Conservation (phyloP, 2,888 invertebrate species). For the Pheosia gnoma region DNA sequence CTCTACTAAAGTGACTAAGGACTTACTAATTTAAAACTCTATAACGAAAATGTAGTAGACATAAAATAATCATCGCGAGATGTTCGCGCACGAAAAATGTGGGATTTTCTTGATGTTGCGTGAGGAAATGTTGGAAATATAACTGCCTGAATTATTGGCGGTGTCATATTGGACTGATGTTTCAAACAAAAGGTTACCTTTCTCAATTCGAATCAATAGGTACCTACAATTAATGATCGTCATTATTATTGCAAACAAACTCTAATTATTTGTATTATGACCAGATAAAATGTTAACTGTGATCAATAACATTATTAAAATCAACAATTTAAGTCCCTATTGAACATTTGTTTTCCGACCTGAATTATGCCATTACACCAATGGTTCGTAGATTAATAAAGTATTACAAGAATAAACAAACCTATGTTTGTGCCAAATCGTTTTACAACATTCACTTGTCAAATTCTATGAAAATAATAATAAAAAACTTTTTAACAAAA, state of each 20-base stretch:
- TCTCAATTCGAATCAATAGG: slow-evolving; percentile 8
- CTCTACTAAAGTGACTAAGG: too few species aligned
- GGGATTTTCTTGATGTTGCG: slow-evolving; percentile 48
- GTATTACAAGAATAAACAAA: slow-evolving; percentile 13
- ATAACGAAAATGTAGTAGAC: too few species aligned
- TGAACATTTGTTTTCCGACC: too few species aligned
- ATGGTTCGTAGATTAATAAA: slow-evolving; percentile 2
- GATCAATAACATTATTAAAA: too few species aligned
- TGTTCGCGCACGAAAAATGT: slow-evolving; percentile 21
- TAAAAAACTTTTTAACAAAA: too few species aligned
- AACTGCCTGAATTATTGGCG: slow-evolving; percentile 67
- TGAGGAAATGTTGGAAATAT: slow-evolving; percentile 71
- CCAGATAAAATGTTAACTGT: too few species aligned
- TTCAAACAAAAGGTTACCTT: slow-evolving; percentile 56
- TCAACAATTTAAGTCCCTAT: too few species aligned
- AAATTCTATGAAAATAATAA: slow-evolving; percentile 68
- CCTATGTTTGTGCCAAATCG: slow-evolving; percentile 20
- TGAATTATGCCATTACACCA: too few species aligned
- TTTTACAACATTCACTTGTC: slow-evolving; percentile 53
- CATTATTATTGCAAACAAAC: too few species aligned
- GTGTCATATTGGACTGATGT: slow-evolving; percentile 71
- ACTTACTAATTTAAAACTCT: too few species aligned
- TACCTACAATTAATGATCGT: too few species aligned
- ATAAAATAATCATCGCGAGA: neutral
- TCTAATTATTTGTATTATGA: too few species aligned